Percentiles rank a stretch among this genome's conserved stretches.
Evolutionary conservation across 1,140 invertebrate genomes (phyloP).

Genomic region (Cryptotermes secundus): DNA sequence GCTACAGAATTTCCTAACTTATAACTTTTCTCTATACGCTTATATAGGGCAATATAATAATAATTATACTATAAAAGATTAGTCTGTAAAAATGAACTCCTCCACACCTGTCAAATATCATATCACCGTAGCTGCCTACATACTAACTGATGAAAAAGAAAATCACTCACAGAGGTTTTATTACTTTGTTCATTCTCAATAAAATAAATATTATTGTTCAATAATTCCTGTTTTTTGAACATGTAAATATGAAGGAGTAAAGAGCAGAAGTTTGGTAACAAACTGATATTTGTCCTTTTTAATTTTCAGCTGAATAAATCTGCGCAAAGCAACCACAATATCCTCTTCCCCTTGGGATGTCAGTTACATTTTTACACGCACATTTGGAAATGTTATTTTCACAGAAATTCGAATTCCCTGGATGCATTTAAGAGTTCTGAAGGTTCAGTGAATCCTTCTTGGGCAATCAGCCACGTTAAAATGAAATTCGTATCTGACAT

Average conservation of each 20-base stretch:
- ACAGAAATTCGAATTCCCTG: too few species aligned
- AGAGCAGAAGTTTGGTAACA: slow-evolving; percentile 9
- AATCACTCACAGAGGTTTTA: slow-evolving; percentile 27
- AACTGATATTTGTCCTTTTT: background rate
- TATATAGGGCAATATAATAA: slow-evolving; percentile 30
- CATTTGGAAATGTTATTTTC: too few species aligned
- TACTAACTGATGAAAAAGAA: background rate
- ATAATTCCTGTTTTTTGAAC: slow-evolving; percentile 22
- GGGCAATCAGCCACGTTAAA: too few species aligned
- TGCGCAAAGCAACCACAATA: too few species aligned
- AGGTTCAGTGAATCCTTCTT: too few species aligned
- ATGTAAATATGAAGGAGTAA: slow-evolving; percentile 27
- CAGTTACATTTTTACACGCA: too few species aligned
- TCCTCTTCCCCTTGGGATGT: too few species aligned
- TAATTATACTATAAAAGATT: background rate
- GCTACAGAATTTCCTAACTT: slow-evolving; percentile 9
- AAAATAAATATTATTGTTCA: slow-evolving; percentile 25
- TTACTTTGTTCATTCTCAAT: slow-evolving; percentile 26
- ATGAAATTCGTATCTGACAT: too few species aligned
- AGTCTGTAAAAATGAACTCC: background rate
- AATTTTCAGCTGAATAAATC: background rate
- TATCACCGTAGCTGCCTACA: slow-evolving; percentile 30
- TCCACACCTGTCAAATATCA: background rate
- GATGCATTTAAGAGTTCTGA: too few species aligned
- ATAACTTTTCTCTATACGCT: slow-evolving; percentile 26